Percentiles rank a stretch among this genome's conserved stretches.
phyloP scores from a whole-genome alignment of 2,888 invertebrate species.

The Lypha dubia region DNA sequence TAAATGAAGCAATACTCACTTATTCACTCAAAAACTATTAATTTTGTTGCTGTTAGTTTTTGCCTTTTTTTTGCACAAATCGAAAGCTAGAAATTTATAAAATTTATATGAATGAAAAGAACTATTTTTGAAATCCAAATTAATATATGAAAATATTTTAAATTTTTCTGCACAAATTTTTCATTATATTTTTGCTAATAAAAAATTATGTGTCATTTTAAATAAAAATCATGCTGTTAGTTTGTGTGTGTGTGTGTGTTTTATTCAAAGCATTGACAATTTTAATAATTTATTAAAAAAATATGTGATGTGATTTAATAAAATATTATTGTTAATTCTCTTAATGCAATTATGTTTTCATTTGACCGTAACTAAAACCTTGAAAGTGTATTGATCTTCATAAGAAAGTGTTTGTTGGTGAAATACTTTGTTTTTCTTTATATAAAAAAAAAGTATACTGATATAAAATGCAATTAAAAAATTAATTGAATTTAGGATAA shows the following conservation, averaged over 20 bases:
- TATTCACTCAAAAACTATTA: constrained; percentile 56
- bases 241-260: constrained; percentile 1
- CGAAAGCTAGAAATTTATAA: constrained; percentile 6
- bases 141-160: constrained; percentile 52
- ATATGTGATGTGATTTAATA: not conserved
- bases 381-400: constrained; percentile 62
- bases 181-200: constrained; percentile 12
- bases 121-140: constrained; percentile 19
- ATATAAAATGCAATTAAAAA: no score
- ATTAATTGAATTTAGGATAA: no score
- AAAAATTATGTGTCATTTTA: constrained; percentile 31
- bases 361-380: constrained; percentile 46
- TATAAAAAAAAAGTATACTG: no score
- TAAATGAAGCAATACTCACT: constrained; percentile 66
- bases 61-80: not conserved
- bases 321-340: not conserved
- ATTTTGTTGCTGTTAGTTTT: constrained; percentile 1
- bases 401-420: not conserved
- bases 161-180: constrained; percentile 5
- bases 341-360: constrained; percentile 43
- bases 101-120: constrained; percentile 56
- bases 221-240: constrained; percentile 9
- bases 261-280: constrained; percentile 23
- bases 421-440: not conserved
- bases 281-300: constrained; percentile 37